Conservation (phyloP, 2,113 vertebrate genomes). For the Emydura subglobosa region DNA sequence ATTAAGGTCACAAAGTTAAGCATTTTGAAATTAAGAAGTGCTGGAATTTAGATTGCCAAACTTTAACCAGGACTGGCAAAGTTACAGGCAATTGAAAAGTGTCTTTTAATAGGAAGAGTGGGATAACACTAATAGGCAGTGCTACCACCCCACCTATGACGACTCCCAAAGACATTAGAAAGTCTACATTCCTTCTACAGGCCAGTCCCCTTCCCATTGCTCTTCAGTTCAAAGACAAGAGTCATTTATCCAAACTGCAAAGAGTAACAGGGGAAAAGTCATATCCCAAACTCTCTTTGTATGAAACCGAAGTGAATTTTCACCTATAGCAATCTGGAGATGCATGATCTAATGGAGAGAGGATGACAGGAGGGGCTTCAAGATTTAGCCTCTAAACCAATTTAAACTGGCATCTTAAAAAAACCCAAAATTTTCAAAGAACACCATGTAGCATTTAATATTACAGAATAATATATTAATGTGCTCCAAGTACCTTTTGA, state of each 20-base stretch:
- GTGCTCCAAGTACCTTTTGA: not conserved
- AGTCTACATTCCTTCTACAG: not conserved
- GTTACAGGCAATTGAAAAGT: accelerated
- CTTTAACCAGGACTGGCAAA: not conserved
- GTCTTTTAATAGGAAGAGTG: not conserved
- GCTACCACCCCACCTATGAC: accelerated
- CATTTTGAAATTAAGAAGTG: not conserved
- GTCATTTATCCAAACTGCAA: accelerated
- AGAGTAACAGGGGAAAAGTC: accelerated
- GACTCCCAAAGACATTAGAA: not conserved
- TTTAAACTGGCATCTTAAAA: not conserved
- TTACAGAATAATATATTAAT: slow-evolving; percentile 21
- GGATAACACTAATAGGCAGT: not conserved
- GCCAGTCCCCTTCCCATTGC: not conserved
- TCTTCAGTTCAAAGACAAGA: not conserved
- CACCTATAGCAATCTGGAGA: not conserved
- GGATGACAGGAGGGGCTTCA: not conserved
- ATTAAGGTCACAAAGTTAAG: not conserved
- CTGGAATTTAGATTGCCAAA: not conserved
- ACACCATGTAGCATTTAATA: not conserved
- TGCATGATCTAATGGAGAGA: not conserved
- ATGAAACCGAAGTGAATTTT: not conserved
- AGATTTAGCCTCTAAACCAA: not conserved
- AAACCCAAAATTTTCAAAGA: not conserved
- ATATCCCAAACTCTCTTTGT: accelerated